A percentile compares a stretch with the other conserved stretches of the same genome.
phyloP scores from a whole-genome alignment of 2,113 vertebrate species.

The Nibea coibor region DNA sequence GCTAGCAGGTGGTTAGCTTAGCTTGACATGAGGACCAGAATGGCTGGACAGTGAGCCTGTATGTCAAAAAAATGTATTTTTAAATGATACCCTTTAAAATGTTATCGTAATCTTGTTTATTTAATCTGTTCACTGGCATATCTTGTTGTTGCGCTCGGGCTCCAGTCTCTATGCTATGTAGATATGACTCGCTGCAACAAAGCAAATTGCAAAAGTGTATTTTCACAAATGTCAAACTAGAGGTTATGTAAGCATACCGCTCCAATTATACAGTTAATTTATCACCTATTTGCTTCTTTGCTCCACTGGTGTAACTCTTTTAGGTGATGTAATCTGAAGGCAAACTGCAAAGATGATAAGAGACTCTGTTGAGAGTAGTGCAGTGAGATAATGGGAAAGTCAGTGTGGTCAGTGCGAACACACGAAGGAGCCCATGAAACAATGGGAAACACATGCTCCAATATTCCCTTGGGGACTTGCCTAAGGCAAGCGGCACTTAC shows the following conservation, averaged over 20 bases:
- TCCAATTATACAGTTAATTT: not conserved
- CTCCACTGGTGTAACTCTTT: not conserved
- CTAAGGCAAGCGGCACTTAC: slow-evolving; percentile 51
- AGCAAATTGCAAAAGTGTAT: not conserved
- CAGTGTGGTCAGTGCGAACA: slow-evolving; percentile 50
- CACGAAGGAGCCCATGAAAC: slow-evolving; percentile 40
- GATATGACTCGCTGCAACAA: not conserved
- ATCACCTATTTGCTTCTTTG: not conserved
- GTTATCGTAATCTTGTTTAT: not conserved
- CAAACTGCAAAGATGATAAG: slow-evolving; percentile 6
- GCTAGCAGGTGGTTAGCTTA: not conserved
- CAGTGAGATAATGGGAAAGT: slow-evolving; percentile 53
- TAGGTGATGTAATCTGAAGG: slow-evolving; percentile 27
- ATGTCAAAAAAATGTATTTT: not conserved
- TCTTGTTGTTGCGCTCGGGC: not conserved
- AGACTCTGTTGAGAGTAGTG: not conserved
- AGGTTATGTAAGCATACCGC: not conserved
- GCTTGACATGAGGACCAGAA: not conserved
- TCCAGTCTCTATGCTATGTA: not conserved
- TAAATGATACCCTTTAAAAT: not conserved
- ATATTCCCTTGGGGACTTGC: slow-evolving; percentile 19
- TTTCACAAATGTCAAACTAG: not conserved
- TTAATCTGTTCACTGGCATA: not conserved
- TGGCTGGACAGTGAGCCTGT: not conserved
- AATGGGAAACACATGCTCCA: slow-evolving; percentile 75